A percentile compares a stretch with the other conserved stretches of the same genome.
These are phyloP conservation scores for Microtus montanus DNA, from an alignment of 2,113 vertebrate genomes.

Conservation along the genomic window DNA sequence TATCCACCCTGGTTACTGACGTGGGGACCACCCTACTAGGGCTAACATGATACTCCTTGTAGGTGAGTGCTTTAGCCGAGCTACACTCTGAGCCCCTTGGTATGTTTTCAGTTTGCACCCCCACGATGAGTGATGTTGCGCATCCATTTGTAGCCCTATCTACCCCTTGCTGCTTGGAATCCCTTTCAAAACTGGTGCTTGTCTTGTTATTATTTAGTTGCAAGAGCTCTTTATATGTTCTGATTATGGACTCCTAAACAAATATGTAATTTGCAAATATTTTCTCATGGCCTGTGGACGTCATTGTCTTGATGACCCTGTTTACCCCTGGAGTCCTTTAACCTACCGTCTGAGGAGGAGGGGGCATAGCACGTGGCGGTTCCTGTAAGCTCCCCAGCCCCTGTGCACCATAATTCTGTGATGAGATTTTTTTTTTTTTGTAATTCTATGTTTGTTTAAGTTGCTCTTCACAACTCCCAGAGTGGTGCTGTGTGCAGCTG, in stretches of 20 bases:
- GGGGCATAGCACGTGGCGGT: too few relatives aligned
- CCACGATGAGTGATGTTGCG: background rate
- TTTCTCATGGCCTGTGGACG: background rate
- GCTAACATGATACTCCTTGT: background rate
- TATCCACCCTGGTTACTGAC: background rate
- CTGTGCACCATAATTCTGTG: background rate
- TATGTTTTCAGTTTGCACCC: background rate
- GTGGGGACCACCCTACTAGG: background rate
- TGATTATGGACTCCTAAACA: background rate
- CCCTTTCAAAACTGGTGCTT: constrained; percentile 33
- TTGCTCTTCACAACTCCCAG: constrained; percentile 5
- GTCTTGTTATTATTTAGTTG: background rate
- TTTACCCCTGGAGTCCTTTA: background rate
- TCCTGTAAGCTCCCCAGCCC: background rate
- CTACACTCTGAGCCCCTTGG: background rate
- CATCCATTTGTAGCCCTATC: constrained; percentile 3
- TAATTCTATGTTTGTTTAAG: constrained; percentile 13
- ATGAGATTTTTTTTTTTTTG: constrained; percentile 8
- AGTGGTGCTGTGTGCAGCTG: constrained; percentile 7
- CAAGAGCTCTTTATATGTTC: constrained; percentile 5
- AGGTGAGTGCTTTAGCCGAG: background rate
- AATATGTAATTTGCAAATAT: background rate
- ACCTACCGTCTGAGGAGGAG: background rate
- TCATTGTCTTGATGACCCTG: constrained; percentile 29
- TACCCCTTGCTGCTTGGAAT: constrained; percentile 41